Base-by-base conservation (phyloP, 2,797 vertebrate genomes). In the Ptychadena robeensis region DNA sequence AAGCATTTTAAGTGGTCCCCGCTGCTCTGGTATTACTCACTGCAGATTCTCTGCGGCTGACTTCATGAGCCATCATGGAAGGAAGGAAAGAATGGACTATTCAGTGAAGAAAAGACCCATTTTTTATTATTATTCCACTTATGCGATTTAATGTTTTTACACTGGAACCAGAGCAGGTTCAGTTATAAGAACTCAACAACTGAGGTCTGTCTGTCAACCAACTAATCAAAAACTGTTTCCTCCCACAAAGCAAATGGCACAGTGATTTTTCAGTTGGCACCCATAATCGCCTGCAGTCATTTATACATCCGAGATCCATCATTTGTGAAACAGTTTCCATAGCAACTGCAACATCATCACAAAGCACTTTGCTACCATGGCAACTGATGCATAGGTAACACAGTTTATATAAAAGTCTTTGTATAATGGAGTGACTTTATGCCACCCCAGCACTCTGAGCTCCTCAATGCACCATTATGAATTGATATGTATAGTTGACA, bases 1-100 rank as follows among this genome's bases (percentile, higher is more conserved):
- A 82, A 31, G 80, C 22, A 69, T 76, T 38, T 69, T 32, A 38
- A 63, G 37, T 38, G 30, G 48, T 48, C 30, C 28, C 35, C n/a
- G 18, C 34, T 22, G 11, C 40, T 9, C 18, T 11, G 7, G 48
- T 11, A 67, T 40, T 75, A 59, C 28, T 75, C 73, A 75, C 28
- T 75, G 32, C 27, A 34, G 4, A 75, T 76, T 76, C 53, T 67
- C 12, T 5, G 7, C 0, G 2, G 27, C 9, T 76, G 31, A 82
- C 28, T 34, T 81, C 34, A 82, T 53, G 15, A n/a, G 1, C 44
- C 18, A 22, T 22, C 44, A n/a, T 53, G 5, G 18, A 22, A 7
- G 18, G 5, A 22, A 53, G 22, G 7, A 22, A 53, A n/a, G 44
- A 53, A 53, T 53, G 44, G 5, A 5, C 18, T 53, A 53, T 53